phyloP scores from a whole-genome alignment of 2,113 vertebrate genomes.

The Campylorhamphus procurvoides region DNA sequence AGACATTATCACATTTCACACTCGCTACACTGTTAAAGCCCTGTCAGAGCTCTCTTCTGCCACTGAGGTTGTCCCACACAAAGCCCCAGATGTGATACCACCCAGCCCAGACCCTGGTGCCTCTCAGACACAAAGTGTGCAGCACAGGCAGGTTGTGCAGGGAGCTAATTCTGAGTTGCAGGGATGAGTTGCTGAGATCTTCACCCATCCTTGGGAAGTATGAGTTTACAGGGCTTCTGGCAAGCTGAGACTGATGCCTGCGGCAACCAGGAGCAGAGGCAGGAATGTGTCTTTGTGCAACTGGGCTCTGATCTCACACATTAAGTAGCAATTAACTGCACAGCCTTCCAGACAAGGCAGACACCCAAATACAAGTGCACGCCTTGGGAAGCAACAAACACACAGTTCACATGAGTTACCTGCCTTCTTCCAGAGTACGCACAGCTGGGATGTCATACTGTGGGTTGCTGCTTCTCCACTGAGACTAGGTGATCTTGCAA shows the following conservation, averaged over 20 bases:
- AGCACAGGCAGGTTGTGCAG: fast-evolving
- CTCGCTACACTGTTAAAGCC: neutral
- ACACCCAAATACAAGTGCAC: neutral
- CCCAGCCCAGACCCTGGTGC: neutral
- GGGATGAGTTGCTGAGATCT: neutral
- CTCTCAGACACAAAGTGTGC: neutral
- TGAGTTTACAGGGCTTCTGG: neutral
- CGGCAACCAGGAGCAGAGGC: neutral
- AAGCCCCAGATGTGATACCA: neutral
- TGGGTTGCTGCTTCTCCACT: neutral
- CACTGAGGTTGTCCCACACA: fast-evolving
- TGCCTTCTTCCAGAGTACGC: neutral
- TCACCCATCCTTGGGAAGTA: neutral
- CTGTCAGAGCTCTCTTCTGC: neutral
- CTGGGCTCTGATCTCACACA: neutral
- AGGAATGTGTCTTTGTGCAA: neutral
- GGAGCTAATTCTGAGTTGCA: neutral
- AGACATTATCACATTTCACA: neutral
- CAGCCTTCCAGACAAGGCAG: neutral
- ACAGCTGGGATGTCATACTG: neutral
- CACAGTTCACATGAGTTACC: neutral
- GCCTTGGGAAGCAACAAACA: neutral
- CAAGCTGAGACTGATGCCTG: neutral
- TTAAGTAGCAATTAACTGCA: neutral
- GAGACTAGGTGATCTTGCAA: neutral